phyloP scores from a whole-genome alignment of 2,113 vertebrate genomes.

The Dasyornis broadbenti region DNA sequence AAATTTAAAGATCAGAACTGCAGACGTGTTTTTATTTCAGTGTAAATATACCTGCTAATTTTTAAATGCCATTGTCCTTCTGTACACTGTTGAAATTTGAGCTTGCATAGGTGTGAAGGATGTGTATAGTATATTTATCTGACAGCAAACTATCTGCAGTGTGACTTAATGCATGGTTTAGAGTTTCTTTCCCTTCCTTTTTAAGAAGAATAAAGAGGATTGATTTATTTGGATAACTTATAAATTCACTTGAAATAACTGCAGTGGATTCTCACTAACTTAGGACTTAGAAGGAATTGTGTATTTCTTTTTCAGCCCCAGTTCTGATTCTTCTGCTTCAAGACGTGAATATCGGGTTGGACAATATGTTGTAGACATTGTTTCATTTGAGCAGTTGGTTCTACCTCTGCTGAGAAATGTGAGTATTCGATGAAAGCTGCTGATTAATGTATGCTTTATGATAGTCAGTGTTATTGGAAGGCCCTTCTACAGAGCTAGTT shows the following conservation, averaged over 20 bases:
- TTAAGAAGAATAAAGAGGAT: not conserved
- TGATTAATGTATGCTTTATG: not conserved
- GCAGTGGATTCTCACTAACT: not conserved
- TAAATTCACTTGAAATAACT: not conserved
- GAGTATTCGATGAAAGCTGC: slow-evolving; percentile 52
- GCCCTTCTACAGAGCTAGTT: not conserved
- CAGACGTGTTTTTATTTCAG: not conserved
- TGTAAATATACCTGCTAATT: not conserved
- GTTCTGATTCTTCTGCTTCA: slow-evolving; percentile 63
- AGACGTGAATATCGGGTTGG: slow-evolving; percentile 80
- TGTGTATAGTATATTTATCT: not conserved
- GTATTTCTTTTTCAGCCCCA: slow-evolving; percentile 29
- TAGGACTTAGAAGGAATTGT: not conserved
- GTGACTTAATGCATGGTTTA: not conserved
- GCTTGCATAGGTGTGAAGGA: not conserved
- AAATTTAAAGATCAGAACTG: not conserved
- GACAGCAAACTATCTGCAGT: not conserved
- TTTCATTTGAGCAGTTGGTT: slow-evolving; percentile 85
- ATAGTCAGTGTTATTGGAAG: not conserved
- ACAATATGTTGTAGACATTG: slow-evolving; percentile 86
- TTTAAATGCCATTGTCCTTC: not conserved
- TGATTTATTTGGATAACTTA: not conserved
- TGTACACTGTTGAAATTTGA: not conserved
- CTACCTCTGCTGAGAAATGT: slow-evolving; percentile 87
- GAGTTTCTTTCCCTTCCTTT: not conserved